Base-by-base conservation (phyloP, 1,140 invertebrate species). In the Condylostylus longicornis region DNA sequence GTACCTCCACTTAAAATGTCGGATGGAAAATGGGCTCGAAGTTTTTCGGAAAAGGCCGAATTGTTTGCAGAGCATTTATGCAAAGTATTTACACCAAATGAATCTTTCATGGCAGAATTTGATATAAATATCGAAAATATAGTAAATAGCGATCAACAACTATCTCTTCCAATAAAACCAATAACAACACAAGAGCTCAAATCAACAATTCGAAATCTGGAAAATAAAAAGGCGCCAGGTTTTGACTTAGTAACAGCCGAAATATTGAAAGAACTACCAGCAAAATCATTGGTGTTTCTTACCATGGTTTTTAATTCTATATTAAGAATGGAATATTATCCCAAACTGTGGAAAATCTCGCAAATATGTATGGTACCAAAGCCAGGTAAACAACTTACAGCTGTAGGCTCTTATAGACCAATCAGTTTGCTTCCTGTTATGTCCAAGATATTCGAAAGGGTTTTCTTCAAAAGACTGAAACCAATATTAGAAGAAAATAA, bases 361-460 rank as follows among this genome's bases (percentile, higher is more conserved):
- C n/a, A n/a, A n/a, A n/a, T n/a, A n/a, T n/a, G n/a, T n/a, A n/a
- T n/a, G n/a, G n/a, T n/a, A n/a, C n/a, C n/a, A n/a, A n/a, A n/a
- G n/a, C n/a, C n/a, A n/a, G n/a, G n/a, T n/a, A n/a, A n/a, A n/a
- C n/a, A n/a, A n/a, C n/a, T n/a, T n/a, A n/a, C n/a, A n/a, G n/a
- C n/a, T n/a, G n/a, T n/a, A n/a, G n/a, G n/a, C n/a, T n/a, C n/a
- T n/a, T n/a, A n/a, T n/a, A n/a, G n/a, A n/a, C n/a, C n/a, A n/a
- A n/a, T n/a, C n/a, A 51, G 48, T 22, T 33, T 55, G 12, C 31
- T 56, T 25, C 35, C 37, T 18, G 44, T 47, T 21, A 20, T 50
- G 5, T 49, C 50, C 1, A 58, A 58, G 47, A 32, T 57, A 15
- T 45, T 49, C 35, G 44, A 55, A 34, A 49, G 47, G 45, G 23